Conservation (phyloP, 2,888 invertebrate genomes). For the Drosophila sordidula region DNA sequence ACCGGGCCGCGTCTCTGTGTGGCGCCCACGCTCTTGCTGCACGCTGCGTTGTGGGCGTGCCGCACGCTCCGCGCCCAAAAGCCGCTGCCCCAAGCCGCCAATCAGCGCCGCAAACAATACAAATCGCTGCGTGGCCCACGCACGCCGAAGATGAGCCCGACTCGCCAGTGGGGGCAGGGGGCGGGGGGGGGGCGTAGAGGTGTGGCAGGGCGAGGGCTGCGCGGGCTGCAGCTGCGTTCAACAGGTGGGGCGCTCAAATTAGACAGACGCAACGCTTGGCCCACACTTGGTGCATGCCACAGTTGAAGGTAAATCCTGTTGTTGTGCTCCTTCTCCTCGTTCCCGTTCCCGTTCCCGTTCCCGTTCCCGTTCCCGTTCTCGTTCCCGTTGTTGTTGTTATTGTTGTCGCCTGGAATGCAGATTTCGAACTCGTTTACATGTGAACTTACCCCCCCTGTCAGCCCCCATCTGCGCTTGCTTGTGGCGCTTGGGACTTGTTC, state of each 20-base stretch:
- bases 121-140: slow-evolving; percentile 42
- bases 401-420: slow-evolving; percentile 61
- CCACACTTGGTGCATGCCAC: slow-evolving; percentile 34
- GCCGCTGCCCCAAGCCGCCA: background rate
- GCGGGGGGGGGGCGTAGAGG: background rate
- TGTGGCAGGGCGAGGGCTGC: background rate
- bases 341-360: background rate
- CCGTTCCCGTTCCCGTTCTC: background rate
- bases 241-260: slow-evolving; percentile 56
- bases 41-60: slow-evolving; percentile 21
- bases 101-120: slow-evolving; percentile 21
- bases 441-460: slow-evolving; percentile 19
- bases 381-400: no score
- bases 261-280: slow-evolving; percentile 17
- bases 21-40: slow-evolving; percentile 57
- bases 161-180: background rate
- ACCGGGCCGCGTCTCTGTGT: slow-evolving; percentile 3
- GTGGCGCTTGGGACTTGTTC: slow-evolving; percentile 40
- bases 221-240: slow-evolving; percentile 31
- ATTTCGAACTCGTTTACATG: slow-evolving; percentile 77
- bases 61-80: slow-evolving; percentile 30
- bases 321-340: slow-evolving; percentile 7
- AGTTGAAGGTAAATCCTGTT: slow-evolving; percentile 62
- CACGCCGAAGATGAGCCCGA: slow-evolving; percentile 26
- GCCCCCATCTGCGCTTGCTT: background rate